Percentiles rank a stretch among this genome's conserved stretches.
phyloP scores from a whole-genome alignment of 2,113 vertebrate genomes.

The Daboia siamensis region DNA sequence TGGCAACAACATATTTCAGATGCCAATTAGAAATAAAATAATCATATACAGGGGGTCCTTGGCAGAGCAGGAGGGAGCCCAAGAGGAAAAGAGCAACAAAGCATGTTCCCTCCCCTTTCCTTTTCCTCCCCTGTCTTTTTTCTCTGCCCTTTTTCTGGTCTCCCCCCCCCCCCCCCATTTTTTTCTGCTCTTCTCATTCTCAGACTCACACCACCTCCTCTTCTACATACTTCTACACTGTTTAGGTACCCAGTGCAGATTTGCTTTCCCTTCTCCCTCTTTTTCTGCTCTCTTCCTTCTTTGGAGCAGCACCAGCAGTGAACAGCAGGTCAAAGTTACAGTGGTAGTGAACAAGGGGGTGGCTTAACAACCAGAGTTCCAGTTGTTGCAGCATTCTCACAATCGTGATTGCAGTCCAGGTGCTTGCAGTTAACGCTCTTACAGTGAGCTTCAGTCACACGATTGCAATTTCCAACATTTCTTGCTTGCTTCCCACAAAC shows the following conservation, averaged over 20 bases:
- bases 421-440: neutral
- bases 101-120: neutral
- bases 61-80: neutral
- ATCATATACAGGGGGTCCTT: neutral
- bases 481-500: neutral
- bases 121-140: neutral
- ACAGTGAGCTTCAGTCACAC: neutral
- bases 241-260: neutral
- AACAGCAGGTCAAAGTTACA: neutral
- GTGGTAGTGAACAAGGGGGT: neutral
- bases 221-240: neutral
- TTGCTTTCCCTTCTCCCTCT: neutral
- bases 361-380: neutral
- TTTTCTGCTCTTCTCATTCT: neutral
- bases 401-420: neutral
- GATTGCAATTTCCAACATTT: neutral
- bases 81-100: neutral
- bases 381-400: too few relatives aligned
- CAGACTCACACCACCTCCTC: neutral
- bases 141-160: neutral
- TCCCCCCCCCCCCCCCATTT: neutral
- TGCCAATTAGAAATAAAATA: neutral
- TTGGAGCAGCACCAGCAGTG: neutral
- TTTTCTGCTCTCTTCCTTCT: neutral
- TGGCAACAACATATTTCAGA: neutral